These are phyloP conservation scores for Ganaspis sp. DNA, from an alignment of 1,140 invertebrate species.

Conservation along the genomic window DNA sequence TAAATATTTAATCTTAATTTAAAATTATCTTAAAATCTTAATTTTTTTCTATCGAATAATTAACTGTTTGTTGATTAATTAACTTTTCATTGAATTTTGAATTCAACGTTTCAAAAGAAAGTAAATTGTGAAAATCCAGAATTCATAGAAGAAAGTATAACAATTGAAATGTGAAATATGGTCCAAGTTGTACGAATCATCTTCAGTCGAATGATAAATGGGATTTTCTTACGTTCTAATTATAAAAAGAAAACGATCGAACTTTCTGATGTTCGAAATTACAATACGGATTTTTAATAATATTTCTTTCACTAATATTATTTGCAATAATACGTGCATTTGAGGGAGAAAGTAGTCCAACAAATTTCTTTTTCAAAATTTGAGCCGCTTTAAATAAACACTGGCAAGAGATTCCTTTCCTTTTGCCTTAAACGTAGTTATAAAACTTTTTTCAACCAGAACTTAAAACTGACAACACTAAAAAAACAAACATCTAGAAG, in stretches of 20 bases:
- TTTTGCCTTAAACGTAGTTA: slow-evolving; percentile 53
- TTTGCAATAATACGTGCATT: slow-evolving; percentile 65
- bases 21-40: no score
- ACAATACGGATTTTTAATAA: slow-evolving; percentile 47
- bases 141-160: neutral
- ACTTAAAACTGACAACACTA: slow-evolving; percentile 26
- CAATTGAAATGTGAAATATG: slow-evolving; percentile 15
- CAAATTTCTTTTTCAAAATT: slow-evolving; percentile 51
- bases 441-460: slow-evolving; percentile 53
- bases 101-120: neutral
- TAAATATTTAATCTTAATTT: no score
- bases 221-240: slow-evolving; percentile 29
- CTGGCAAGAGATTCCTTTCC: slow-evolving; percentile 68
- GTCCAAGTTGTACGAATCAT: neutral
- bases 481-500: slow-evolving; percentile 34
- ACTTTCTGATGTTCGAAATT: slow-evolving; percentile 18
- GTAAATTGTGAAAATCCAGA: neutral
- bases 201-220: slow-evolving; percentile 33
- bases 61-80: slow-evolving; percentile 33
- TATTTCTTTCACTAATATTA: slow-evolving; percentile 62
- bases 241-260: slow-evolving; percentile 19
- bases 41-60: slow-evolving; percentile 33
- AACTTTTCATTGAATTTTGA: slow-evolving; percentile 30
- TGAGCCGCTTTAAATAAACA: slow-evolving; percentile 64
- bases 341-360: slow-evolving; percentile 58